These are phyloP conservation scores for Nothocercus julius DNA, from an alignment of 2,113 vertebrate genomes.

Conservation along the genomic window DNA sequence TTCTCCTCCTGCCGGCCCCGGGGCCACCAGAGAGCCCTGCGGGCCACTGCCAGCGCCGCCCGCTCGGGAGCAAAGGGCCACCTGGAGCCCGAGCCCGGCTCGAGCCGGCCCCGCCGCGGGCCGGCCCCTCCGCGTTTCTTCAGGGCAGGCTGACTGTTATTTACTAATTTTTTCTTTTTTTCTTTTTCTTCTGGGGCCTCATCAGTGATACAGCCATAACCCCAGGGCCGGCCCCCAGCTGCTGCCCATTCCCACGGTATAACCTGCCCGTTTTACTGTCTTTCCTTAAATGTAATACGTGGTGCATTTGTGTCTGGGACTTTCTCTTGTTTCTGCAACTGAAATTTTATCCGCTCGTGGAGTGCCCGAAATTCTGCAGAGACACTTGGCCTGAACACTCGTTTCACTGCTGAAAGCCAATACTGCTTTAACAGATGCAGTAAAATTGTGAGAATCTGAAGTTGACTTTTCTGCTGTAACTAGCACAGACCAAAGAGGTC, in stretches of 20 bases:
- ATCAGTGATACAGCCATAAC: neutral
- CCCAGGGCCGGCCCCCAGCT: constrained; percentile 41
- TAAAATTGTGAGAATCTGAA: constrained; percentile 61
- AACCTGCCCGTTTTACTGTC: constrained; percentile 46
- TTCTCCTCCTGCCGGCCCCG: neutral
- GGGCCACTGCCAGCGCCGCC: neutral
- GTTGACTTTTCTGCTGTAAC: constrained; percentile 52
- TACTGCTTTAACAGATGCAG: constrained; percentile 67
- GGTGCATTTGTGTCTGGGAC: constrained; percentile 44
- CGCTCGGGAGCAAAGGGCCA: constrained; percentile 32
- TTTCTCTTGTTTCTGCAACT: constrained; percentile 67
- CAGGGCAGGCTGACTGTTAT: neutral
- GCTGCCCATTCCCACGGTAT: constrained; percentile 66
- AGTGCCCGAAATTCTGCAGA: constrained; percentile 65
- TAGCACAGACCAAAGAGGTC: constrained; percentile 50
- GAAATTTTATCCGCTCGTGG: constrained; percentile 56
- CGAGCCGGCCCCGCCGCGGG: neutral
- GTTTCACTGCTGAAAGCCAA: constrained; percentile 64
- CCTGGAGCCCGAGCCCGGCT: neutral
- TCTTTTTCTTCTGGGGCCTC: constrained; percentile 36
- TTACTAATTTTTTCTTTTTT: neutral
- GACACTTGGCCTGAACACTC: constrained; percentile 58
- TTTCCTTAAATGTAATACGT: constrained; percentile 31
- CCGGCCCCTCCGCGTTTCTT: neutral
- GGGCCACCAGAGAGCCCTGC: constrained; percentile 2